These are phyloP conservation scores for Listronotus bonariensis DNA, from an alignment of 1,140 invertebrate species.

Conservation along the genomic window DNA sequence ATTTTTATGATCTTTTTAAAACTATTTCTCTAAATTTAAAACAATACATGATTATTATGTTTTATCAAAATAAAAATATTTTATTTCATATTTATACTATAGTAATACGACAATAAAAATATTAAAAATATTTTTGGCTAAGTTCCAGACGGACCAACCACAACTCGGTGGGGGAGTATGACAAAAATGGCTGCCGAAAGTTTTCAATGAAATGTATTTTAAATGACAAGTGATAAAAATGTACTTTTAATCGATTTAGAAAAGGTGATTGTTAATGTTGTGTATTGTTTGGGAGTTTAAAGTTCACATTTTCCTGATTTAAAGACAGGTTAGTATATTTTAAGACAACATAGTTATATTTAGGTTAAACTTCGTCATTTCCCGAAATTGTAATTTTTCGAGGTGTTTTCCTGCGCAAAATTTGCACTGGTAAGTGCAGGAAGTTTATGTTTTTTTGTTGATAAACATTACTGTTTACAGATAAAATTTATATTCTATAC, in stretches of 20 bases:
- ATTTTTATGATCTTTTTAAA: too few species aligned
- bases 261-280: slow-evolving; percentile 37
- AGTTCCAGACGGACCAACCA: slow-evolving; percentile 14
- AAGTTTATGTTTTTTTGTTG: slow-evolving; percentile 20
- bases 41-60: too few species aligned
- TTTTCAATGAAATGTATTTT: slow-evolving; percentile 47
- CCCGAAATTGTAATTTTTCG: slow-evolving; percentile 14
- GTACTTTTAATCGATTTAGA: slow-evolving; percentile 34
- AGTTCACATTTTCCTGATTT: slow-evolving; percentile 1
- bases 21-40: too few species aligned
- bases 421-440: slow-evolving; percentile 28
- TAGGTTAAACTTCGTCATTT: slow-evolving; percentile 52
- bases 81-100: not conserved
- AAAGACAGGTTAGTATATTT: slow-evolving; percentile 20
- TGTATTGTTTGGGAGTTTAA: slow-evolving; percentile 27
- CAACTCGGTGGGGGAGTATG: slow-evolving; percentile 45
- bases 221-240: slow-evolving; percentile 44
- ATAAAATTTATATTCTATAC: too few species aligned
- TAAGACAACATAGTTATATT: slow-evolving; percentile 42
- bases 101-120: not conserved
- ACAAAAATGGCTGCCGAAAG: slow-evolving; percentile 51
- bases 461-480: not conserved
- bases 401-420: slow-evolving; percentile 11
- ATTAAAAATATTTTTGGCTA: slow-evolving; percentile 6
- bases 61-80: not conserved